Conservation (phyloP, 2,113 vertebrate genomes). For the Bathybates hornii region DNA sequence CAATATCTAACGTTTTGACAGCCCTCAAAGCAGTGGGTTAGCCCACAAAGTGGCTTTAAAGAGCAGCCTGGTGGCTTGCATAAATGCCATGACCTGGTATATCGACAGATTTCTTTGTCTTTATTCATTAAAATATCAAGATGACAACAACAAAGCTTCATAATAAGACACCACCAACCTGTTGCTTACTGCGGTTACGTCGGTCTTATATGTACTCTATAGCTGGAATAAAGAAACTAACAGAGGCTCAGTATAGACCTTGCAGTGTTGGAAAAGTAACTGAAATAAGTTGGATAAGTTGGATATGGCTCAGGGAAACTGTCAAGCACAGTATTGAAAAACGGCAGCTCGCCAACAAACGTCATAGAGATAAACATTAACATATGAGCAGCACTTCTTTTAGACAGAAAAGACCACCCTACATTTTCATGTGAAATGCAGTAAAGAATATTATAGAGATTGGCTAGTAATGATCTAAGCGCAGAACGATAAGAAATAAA, state of each 20-base stretch:
- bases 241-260: background rate
- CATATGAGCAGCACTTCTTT: accelerated
- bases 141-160: background rate
- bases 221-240: background rate
- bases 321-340: background rate
- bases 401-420: background rate
- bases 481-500: background rate
- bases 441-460: background rate
- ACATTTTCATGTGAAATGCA: background rate
- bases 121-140: background rate
- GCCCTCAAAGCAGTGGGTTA: background rate
- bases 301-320: background rate
- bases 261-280: background rate
- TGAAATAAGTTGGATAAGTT: background rate
- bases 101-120: background rate
- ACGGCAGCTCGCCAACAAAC: background rate
- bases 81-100: background rate
- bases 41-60: background rate
- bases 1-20: background rate
- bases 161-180: background rate
- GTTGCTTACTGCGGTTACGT: background rate
- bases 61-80: background rate
- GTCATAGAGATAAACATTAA: background rate
- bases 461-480: background rate
- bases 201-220: background rate